A percentile compares a stretch with the other conserved stretches of the same genome.
These are phyloP conservation scores for Steinernema feltiae DNA, from an alignment of 1,140 invertebrate species.

Conservation along the genomic window DNA sequence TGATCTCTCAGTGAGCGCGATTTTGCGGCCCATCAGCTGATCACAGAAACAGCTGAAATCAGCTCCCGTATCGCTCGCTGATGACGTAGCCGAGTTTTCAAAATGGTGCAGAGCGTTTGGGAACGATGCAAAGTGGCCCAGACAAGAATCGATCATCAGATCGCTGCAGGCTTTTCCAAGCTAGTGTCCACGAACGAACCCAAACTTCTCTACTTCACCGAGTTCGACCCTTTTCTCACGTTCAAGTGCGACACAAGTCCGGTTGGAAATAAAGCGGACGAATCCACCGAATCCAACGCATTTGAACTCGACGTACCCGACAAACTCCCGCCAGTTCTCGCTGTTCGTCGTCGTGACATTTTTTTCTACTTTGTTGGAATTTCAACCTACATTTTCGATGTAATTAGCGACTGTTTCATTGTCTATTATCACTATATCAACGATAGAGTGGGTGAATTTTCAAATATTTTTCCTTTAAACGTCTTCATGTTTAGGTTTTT, in stretches of 20 bases:
- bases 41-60: no score
- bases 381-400: constrained; percentile 16
- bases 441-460: not conserved
- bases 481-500: not conserved
- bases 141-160: not conserved
- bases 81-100: no score
- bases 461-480: no score
- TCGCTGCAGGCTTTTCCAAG: not conserved
- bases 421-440: constrained; percentile 19
- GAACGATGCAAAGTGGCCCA: not conserved
- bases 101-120: not conserved
- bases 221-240: not conserved
- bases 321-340: constrained; percentile 15
- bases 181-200: not conserved
- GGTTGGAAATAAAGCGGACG: no score
- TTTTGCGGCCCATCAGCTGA: not conserved
- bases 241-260: not conserved
- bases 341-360: constrained; percentile 16
- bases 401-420: constrained; percentile 20
- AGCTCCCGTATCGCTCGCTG: no score
- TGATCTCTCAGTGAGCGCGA: not conserved
- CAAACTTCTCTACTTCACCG: not conserved
- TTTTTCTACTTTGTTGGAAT: constrained; percentile 21
- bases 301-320: constrained; percentile 1
- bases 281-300: not conserved